Conservation (phyloP, 2,888 invertebrate species). For the Saturnia japonica region DNA sequence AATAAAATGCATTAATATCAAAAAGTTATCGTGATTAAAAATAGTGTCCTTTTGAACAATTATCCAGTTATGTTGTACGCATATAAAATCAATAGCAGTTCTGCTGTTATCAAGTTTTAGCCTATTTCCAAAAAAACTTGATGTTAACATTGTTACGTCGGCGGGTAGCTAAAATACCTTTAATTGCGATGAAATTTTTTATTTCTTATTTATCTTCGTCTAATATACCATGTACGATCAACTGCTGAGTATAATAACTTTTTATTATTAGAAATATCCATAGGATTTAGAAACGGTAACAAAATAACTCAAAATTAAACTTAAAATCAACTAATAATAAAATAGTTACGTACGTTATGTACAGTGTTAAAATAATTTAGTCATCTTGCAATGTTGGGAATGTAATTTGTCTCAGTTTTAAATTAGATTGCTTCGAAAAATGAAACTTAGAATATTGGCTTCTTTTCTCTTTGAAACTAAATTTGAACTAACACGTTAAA, state of each 20-base stretch:
- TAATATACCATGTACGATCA: too few relatives aligned
- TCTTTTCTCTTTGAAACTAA: background rate
- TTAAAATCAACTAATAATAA: background rate
- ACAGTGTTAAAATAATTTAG: too few relatives aligned
- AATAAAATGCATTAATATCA: background rate
- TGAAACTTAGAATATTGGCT: background rate
- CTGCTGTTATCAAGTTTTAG: background rate
- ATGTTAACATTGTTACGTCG: background rate
- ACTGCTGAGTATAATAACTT: too few relatives aligned
- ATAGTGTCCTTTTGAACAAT: background rate
- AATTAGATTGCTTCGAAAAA: too few relatives aligned
- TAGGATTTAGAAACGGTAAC: too few relatives aligned
- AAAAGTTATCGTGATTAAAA: background rate
- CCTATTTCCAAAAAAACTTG: background rate
- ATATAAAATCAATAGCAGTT: background rate
- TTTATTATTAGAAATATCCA: too few relatives aligned
- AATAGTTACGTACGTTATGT: too few relatives aligned
- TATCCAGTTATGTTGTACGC: background rate
- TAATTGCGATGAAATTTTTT: too few relatives aligned
- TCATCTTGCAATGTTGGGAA: too few relatives aligned
- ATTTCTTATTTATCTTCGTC: too few relatives aligned
- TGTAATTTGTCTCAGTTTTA: too few relatives aligned
- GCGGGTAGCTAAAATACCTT: too few relatives aligned
- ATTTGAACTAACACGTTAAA: background rate
- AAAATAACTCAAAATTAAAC: background rate